Evolutionary conservation across 2,888 invertebrate genomes (phyloP), one percentile per base, ranked within the genome.

Genomic region (Beris morrisii): DNA sequence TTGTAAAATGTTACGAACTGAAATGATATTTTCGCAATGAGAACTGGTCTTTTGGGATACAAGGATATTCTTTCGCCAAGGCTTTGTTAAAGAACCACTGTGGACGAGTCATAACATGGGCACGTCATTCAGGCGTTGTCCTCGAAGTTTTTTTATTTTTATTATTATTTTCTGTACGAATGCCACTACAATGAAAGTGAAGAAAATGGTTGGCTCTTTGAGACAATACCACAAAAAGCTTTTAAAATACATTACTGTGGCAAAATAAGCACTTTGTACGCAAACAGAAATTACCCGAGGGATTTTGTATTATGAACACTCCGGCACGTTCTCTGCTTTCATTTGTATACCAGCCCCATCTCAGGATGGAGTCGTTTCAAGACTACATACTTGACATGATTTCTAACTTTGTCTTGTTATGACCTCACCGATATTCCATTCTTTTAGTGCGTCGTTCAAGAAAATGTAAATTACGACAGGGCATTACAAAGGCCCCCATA

Each of bases 231-330:
- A 65, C 67, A 67, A 69, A 69, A 69, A 69, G 67, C 67, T 67
- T 69, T 69, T 67, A 69, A 67, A 69, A 69, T 69, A 67, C 65
- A 69, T 69, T 69, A 69, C 69, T 67, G 70, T 69, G 68, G 70
- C 71, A 68, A 71, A 71, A 71, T 71, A 70, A 69, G 65, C 66
- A 72, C 70, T 68, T 71, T 68, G 66, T 69, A 69, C 70, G 69
- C 64, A 67, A 70, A 70, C 69, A 71, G 69, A 72, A 70, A 71
- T 72, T 67, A 69, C 69, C 70, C 71, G 67, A 59, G 70, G 69
- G 61, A 67, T 69, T 65, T 67, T 68, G 67, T 71, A 69, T 71
- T 71, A 69, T 70, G 67, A 67, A 69, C 71, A 71, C 72, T 72
- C 69, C 66, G 70, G 70, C 72, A 72, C 72, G 72, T 70, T 69